phyloP scores from a whole-genome alignment of 64 coral and sea anemone species.

The Hydrozoanthus tunicans region DNA sequence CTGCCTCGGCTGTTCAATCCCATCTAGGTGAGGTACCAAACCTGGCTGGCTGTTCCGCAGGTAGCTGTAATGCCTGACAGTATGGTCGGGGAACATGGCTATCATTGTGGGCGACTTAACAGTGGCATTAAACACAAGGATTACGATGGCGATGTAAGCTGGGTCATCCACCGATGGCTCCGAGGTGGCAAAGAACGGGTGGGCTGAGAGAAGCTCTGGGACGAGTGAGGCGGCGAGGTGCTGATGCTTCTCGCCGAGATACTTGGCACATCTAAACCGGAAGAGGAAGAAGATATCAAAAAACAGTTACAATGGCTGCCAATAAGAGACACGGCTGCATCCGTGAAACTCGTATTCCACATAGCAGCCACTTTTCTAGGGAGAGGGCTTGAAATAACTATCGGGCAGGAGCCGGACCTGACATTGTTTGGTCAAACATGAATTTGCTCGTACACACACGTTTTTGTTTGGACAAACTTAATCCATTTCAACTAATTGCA shows the following conservation, averaged over 20 bases:
- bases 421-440: no score
- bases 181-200: slow-evolving; percentile 95
- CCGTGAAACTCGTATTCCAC: no score
- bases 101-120: slow-evolving; percentile 87
- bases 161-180: slow-evolving; percentile 97
- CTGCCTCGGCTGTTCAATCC: slow-evolving; percentile 31
- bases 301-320: background rate
- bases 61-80: slow-evolving; percentile 86
- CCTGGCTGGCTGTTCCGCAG: slow-evolving; percentile 86
- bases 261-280: slow-evolving; percentile 73
- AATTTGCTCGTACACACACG: no score
- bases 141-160: slow-evolving; percentile 90
- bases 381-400: no score
- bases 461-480: no score
- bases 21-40: slow-evolving; percentile 77
- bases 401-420: no score
- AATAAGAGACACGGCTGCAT: background rate
- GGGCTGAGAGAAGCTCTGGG: slow-evolving; percentile 90
- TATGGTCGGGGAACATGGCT: slow-evolving; percentile 91
- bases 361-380: no score
- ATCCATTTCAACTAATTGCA: no score
- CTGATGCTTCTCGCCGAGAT: slow-evolving; percentile 85
- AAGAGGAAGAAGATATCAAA: background rate
- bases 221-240: slow-evolving; percentile 86
- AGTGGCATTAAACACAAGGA: slow-evolving; percentile 96